Evolutionary conservation across 2,888 invertebrate species (phyloP).

Genomic region (Papilio gigon): DNA sequence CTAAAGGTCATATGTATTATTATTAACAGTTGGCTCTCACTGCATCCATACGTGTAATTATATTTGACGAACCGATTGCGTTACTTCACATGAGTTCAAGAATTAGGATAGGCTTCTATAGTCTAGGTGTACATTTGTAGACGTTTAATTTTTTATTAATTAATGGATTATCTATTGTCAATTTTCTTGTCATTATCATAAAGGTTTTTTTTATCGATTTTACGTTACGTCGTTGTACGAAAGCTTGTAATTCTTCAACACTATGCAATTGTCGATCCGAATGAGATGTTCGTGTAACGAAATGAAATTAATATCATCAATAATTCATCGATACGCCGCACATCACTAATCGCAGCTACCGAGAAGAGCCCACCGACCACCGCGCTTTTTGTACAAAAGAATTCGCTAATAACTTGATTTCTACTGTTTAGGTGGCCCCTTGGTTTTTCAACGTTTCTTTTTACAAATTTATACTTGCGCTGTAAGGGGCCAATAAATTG

Average conservation of each 20-base stretch:
- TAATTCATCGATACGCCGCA: constrained; percentile 48
- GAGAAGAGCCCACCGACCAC: constrained; percentile 66
- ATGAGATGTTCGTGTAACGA: constrained; percentile 32
- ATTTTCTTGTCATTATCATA: too few relatives aligned
- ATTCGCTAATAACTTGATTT: constrained; percentile 78
- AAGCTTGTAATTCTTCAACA: background rate
- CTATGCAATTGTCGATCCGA: constrained; percentile 22
- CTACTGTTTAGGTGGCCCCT: constrained; percentile 55
- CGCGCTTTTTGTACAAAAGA: constrained; percentile 61
- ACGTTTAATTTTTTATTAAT: too few relatives aligned
- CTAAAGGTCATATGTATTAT: too few relatives aligned
- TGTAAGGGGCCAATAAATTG: constrained; percentile 38
- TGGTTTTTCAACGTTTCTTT: constrained; percentile 43
- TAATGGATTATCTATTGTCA: too few relatives aligned
- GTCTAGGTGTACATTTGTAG: too few relatives aligned
- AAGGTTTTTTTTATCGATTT: too few relatives aligned
- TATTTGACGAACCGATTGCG: too few relatives aligned
- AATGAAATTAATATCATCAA: constrained; percentile 38
- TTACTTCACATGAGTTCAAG: too few relatives aligned
- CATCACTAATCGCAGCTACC: constrained; percentile 58
- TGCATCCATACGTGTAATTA: too few relatives aligned
- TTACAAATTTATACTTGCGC: constrained; percentile 32
- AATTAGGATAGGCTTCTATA: too few relatives aligned
- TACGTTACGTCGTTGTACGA: background rate
- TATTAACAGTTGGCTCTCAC: too few relatives aligned